phyloP scores from a whole-genome alignment of 2,888 invertebrate genomes.

The Blastobasis adustella region DNA sequence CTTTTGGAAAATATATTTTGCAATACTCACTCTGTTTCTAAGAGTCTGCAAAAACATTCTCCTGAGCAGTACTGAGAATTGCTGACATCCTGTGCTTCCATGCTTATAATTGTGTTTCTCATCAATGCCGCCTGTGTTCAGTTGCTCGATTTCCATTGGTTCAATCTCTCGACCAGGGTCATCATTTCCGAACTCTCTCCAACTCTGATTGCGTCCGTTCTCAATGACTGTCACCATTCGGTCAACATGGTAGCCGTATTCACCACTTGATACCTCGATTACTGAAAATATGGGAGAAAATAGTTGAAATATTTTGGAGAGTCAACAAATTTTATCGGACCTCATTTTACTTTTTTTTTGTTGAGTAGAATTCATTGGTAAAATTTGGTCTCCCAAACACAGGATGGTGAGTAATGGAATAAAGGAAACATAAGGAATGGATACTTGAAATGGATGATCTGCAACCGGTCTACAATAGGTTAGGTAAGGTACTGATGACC shows the following conservation, averaged over 20 bases:
- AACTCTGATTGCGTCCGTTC: slow-evolving; percentile 76
- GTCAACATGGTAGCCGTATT: slow-evolving; percentile 83
- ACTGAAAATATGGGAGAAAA: slow-evolving; percentile 56
- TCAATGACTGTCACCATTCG: slow-evolving; percentile 80
- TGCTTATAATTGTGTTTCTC: slow-evolving; percentile 70
- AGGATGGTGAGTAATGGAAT: too few relatives aligned
- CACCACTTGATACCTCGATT: slow-evolving; percentile 86
- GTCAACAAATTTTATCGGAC: too few relatives aligned
- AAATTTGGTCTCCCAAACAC: too few relatives aligned
- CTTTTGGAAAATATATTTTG: too few relatives aligned
- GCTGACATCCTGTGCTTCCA: slow-evolving; percentile 76
- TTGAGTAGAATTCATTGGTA: too few relatives aligned
- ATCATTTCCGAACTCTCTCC: slow-evolving; percentile 53
- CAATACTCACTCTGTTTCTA: slow-evolving; percentile 77
- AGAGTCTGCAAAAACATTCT: slow-evolving; percentile 85
- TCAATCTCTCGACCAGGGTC: slow-evolving; percentile 19
- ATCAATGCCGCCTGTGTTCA: slow-evolving; percentile 57
- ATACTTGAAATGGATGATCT: too few relatives aligned
- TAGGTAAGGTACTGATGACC: too few relatives aligned
- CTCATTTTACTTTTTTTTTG: too few relatives aligned
- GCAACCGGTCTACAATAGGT: too few relatives aligned
- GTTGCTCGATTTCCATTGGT: slow-evolving; percentile 53
- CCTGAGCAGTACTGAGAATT: slow-evolving; percentile 79
- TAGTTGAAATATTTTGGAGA: too few relatives aligned
- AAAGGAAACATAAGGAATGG: too few relatives aligned